Percentiles rank a stretch among this genome's conserved stretches.
Evolutionary conservation across 2,888 invertebrate genomes (phyloP).

Genomic region (Ametastegia equiseti): DNA sequence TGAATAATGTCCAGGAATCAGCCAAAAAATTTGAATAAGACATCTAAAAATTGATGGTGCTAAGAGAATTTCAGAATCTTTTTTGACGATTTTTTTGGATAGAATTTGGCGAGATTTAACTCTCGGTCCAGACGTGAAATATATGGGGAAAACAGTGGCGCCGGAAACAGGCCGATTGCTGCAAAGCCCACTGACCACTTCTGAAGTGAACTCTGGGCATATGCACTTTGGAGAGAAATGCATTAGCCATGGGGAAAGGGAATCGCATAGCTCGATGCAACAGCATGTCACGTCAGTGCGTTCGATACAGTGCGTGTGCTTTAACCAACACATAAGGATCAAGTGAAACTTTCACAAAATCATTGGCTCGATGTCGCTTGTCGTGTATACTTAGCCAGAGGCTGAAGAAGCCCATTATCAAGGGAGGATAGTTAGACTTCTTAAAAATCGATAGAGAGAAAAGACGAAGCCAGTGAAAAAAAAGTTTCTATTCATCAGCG

Average conservation of each 20-base stretch:
- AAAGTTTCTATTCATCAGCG: not conserved
- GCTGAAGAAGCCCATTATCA: not conserved
- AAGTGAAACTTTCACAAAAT: constrained; percentile 24
- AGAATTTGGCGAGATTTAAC: no score
- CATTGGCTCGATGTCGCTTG: constrained; percentile 21
- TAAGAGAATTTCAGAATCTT: no score
- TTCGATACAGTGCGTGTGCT: constrained; percentile 71
- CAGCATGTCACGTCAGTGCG: constrained; percentile 61
- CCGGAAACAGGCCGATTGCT: not conserved
- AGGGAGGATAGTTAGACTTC: not conserved
- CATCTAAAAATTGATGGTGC: no score
- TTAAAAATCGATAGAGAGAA: not conserved
- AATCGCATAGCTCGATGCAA: constrained; percentile 59
- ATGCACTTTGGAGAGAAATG: constrained; percentile 30
- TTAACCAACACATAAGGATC: constrained; percentile 27
- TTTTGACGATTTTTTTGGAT: no score
- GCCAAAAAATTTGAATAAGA: no score
- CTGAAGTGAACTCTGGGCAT: not conserved
- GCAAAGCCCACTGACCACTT: not conserved
- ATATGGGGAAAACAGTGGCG: not conserved
- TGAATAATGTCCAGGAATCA: no score
- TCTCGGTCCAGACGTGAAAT: not conserved
- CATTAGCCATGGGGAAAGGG: constrained; percentile 66
- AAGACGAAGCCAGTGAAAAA: not conserved
- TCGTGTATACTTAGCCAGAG: not conserved